Evolutionary conservation across 2,888 invertebrate genomes (phyloP), one percentile per base, ranked within the genome.

Genomic region (Epirrhoe tristata): DNA sequence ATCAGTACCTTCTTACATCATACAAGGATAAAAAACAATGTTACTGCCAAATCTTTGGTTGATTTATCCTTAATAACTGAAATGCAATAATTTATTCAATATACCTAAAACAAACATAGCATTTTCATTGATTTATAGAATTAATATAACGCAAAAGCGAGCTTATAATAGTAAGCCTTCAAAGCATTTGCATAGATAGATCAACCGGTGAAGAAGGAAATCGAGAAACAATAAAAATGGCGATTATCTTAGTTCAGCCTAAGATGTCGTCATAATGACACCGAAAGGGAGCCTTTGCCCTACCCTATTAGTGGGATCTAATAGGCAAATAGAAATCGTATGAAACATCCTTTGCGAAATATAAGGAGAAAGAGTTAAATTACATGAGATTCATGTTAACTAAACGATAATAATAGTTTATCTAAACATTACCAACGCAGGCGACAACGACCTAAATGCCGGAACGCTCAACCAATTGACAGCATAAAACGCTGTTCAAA

Each of bases 391-490:
- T 48, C 48, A 48, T 6, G 16, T 7, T 48, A 43, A 43, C 16
- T 48, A 48, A 48, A 48, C 48, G 7, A 14, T 16, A 14, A 14
- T 48, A 48, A 48, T 48, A 48, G 48, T 48, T 48, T 0, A 48
- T 14, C 48, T 48, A 48, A 68, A 64, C 58, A 60, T 69, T 69
- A 73, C 57, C 64, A 14, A 55, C 58, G 73, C 65, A 62, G 70
- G 63, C 71, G 77, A 6, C 57, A 52, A 66, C 77, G 82, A 83
- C 82, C 85, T 81, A 82, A 64, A 81, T 84, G 80, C 76, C 52
- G 58, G 57, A 58, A 58, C 39, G 39, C 48, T 24, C 24, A 48
- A 46, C 34, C 51, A 52, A 34, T 31, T 36, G 8, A 12, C 53
- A 24, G 16, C 1, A 14, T 34, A 32, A 5, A 50, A 36, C 53